Conservation (phyloP, 2,797 vertebrate species). For the Pseudochirops corinnae region DNA sequence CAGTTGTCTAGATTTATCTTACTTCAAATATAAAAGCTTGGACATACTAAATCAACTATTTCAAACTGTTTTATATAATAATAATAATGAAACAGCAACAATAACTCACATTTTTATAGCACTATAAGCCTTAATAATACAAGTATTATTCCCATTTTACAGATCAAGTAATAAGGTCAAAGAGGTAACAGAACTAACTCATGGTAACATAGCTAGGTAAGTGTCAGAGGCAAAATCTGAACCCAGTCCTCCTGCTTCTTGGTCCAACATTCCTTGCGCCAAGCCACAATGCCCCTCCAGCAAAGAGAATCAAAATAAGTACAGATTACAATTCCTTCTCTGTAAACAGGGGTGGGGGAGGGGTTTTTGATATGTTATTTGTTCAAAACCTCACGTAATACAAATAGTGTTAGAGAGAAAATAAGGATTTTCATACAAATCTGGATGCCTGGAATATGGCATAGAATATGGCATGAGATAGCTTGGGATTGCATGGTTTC, state of each 20-base stretch:
- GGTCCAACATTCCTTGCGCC: neutral
- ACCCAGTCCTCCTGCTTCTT: neutral
- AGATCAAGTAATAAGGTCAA: neutral
- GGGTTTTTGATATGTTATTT: no score
- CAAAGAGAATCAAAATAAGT: neutral
- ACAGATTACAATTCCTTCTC: neutral
- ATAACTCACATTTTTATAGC: neutral
- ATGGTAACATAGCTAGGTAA: neutral
- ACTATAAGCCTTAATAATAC: neutral
- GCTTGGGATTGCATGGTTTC: neutral
- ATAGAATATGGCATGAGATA: neutral
- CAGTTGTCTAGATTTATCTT: neutral
- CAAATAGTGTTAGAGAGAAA: neutral
- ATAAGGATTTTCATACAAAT: neutral
- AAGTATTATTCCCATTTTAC: neutral
- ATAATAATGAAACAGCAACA: no score
- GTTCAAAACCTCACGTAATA: neutral
- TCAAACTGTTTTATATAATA: neutral
- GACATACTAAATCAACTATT: neutral
- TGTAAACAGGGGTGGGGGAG: neutral
- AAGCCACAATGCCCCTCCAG: neutral
- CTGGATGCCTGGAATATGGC: neutral
- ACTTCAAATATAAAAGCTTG: neutral
- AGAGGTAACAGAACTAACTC: neutral
- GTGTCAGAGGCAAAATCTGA: neutral